Evolutionary conservation across 2,113 vertebrate species (phyloP).

Genomic region (Odobenus rosmarus): DNA sequence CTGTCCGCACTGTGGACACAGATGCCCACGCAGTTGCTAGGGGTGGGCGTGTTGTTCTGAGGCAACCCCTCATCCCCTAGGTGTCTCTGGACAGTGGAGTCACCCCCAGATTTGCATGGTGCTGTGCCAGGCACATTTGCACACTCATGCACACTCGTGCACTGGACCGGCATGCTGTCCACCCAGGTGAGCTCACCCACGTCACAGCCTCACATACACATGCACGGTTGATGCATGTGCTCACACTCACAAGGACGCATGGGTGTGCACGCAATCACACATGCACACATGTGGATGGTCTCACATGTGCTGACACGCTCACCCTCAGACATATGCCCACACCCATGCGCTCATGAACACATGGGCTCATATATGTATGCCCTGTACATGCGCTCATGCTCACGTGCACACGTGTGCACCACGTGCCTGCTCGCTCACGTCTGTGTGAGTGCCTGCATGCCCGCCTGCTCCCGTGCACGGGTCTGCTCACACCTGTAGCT

Average conservation of each 20-base stretch:
- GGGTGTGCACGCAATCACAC: no score
- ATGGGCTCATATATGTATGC: not conserved
- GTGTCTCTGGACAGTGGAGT: not conserved
- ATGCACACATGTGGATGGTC: rapidly evolving
- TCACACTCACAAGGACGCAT: not conserved
- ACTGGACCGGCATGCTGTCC: rapidly evolving
- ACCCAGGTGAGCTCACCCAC: not conserved
- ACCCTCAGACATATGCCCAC: not conserved
- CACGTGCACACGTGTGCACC: not conserved
- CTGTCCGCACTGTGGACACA: not conserved
- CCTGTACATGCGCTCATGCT: not conserved
- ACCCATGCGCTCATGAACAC: not conserved
- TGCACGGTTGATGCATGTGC: no score
- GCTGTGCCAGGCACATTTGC: not conserved
- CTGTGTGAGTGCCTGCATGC: not conserved
- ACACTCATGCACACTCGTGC: rapidly evolving
- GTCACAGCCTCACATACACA: rapidly evolving
- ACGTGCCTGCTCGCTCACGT: not conserved
- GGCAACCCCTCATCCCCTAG: not conserved
- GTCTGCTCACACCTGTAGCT: not conserved
- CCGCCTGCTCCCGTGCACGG: no score
- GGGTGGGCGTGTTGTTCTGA: rapidly evolving
- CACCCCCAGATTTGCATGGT: rapidly evolving
- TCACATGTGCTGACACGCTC: not conserved
- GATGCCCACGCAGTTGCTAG: not conserved